Percentiles rank a stretch among this genome's conserved stretches.
phyloP scores from a whole-genome alignment of 2,113 vertebrate genomes.

The Chaenogobius annularis region DNA sequence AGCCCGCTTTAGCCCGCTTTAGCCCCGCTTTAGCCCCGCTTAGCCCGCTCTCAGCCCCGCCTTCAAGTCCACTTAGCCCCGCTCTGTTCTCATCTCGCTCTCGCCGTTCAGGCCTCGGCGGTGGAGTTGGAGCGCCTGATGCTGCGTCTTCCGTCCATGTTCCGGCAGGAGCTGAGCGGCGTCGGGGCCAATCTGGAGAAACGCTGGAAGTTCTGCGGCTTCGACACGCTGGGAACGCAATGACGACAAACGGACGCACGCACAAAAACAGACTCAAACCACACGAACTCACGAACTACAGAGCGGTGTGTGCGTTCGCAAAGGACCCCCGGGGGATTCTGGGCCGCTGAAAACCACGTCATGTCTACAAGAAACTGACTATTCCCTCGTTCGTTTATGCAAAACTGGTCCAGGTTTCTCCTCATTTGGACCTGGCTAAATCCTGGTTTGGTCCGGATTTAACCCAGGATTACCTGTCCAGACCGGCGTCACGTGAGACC shows the following conservation, averaged over 20 bases:
- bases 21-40: no score
- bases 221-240: slow-evolving; percentile 87
- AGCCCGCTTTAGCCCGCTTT: no score
- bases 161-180: slow-evolving; percentile 94
- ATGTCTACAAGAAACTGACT: neutral
- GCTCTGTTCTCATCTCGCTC: no score
- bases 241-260: slow-evolving; percentile 68
- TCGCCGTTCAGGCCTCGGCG: slow-evolving; percentile 86
- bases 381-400: no score
- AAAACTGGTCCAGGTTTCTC: no score
- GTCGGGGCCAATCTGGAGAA: slow-evolving; percentile 92
- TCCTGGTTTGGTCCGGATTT: no score
- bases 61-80: no score
- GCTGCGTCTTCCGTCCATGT: slow-evolving; percentile 90
- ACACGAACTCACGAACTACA: neutral
- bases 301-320: neutral
- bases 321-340: neutral
- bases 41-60: no score
- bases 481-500: no score
- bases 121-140: slow-evolving; percentile 90
- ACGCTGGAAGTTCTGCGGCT: slow-evolving; percentile 95
- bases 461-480: no score
- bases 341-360: neutral
- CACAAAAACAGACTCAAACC: slow-evolving; percentile 12
- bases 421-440: no score